Percentiles rank a stretch among this genome's conserved stretches.
These are phyloP conservation scores for Butastur rufipennis DNA, from an alignment of 2,113 vertebrate genomes.

Conservation along the genomic window DNA sequence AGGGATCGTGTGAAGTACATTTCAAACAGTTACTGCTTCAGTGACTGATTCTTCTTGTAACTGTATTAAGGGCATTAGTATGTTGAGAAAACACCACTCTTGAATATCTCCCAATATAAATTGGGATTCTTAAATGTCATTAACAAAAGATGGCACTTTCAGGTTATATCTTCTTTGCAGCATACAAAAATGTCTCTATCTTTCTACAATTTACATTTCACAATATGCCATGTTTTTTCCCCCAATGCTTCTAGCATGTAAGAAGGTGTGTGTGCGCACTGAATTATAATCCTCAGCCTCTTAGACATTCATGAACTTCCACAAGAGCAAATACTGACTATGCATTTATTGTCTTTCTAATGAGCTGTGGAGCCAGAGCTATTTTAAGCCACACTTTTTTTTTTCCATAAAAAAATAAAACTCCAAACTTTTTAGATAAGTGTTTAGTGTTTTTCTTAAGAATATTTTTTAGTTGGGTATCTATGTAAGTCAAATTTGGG, in stretches of 20 bases:
- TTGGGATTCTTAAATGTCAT: constrained; percentile 60
- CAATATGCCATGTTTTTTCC: constrained; percentile 24
- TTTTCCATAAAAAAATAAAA: neutral
- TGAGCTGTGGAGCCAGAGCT: constrained; percentile 4
- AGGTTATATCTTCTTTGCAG: constrained; percentile 24
- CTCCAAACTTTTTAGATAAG: neutral
- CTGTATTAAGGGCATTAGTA: constrained; percentile 80
- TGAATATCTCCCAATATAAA: constrained; percentile 52
- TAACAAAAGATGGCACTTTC: constrained; percentile 55
- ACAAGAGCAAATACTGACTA: constrained; percentile 48
- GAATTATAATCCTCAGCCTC: constrained; percentile 52
- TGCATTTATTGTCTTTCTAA: constrained; percentile 53
- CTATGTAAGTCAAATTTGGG: constrained; percentile 12
- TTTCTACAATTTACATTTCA: constrained; percentile 6
- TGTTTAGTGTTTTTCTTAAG: neutral
- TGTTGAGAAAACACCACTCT: constrained; percentile 75
- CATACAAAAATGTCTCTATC: constrained; percentile 32
- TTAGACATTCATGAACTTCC: constrained; percentile 53
- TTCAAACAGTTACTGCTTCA: constrained; percentile 73
- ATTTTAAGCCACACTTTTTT: constrained; percentile 16
- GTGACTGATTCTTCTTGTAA: constrained; percentile 71
- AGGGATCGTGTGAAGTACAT: constrained; percentile 69
- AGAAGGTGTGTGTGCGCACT: constrained; percentile 33
- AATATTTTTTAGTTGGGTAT: neutral
- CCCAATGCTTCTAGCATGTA: constrained; percentile 30